Evolutionary conservation across 1,140 invertebrate species (phyloP).

Genomic region (Plodia interpunctella): DNA sequence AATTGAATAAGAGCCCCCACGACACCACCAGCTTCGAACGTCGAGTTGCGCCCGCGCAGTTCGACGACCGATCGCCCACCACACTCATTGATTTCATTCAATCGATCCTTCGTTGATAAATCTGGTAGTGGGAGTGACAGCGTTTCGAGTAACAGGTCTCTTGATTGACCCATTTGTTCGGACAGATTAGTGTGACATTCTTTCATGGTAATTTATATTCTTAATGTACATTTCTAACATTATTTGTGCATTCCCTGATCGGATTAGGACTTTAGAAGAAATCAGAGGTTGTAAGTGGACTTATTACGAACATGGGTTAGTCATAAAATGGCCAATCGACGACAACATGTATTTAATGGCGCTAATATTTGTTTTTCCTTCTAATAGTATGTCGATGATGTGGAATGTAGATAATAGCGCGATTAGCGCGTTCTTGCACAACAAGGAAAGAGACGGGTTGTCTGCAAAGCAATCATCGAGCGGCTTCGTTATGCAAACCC

Average conservation of each 20-base stretch:
- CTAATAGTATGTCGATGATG: background rate
- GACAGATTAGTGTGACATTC: background rate
- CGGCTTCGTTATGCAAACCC: slow-evolving; percentile 17
- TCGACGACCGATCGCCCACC: slow-evolving; percentile 72
- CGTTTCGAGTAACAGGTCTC: slow-evolving; percentile 27
- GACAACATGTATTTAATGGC: no score
- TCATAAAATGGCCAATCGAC: no score
- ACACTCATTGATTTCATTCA: slow-evolving; percentile 64
- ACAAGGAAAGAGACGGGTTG: slow-evolving; percentile 19
- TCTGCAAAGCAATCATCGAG: slow-evolving; percentile 17
- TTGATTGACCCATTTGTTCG: slow-evolving; percentile 8
- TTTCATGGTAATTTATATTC: background rate
- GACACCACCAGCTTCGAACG: slow-evolving; percentile 47
- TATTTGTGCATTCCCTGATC: background rate
- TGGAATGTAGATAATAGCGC: background rate
- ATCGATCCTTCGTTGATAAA: slow-evolving; percentile 67
- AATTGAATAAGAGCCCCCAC: slow-evolving; percentile 61
- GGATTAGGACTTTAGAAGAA: no score
- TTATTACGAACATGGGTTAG: no score
- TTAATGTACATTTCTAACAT: background rate
- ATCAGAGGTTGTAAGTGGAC: no score
- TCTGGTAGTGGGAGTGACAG: slow-evolving; percentile 51
- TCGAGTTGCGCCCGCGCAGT: slow-evolving; percentile 65
- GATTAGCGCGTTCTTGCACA: slow-evolving; percentile 9
- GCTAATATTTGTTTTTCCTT: background rate